Evolutionary conservation across 2,113 vertebrate genomes (phyloP).

Genomic region (Eidolon helvum): DNA sequence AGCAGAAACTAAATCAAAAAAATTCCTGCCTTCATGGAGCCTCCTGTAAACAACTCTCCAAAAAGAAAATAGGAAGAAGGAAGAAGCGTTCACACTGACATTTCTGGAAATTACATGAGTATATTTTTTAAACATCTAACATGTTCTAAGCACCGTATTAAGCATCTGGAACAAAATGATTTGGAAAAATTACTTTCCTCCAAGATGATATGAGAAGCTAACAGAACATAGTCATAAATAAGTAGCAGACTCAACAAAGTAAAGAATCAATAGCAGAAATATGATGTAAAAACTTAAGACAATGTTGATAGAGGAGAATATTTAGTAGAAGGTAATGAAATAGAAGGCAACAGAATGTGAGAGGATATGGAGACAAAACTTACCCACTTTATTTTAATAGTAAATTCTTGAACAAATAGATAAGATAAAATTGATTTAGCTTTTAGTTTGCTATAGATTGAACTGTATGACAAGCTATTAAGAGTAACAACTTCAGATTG

Average conservation of each 20-base stretch:
- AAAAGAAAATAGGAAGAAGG: neutral
- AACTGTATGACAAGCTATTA: constrained; percentile 11
- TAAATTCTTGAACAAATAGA: constrained; percentile 18
- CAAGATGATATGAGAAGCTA: neutral
- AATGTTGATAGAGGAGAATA: neutral
- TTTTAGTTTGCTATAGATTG: constrained; percentile 37
- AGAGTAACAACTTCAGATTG: neutral
- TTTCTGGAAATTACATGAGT: neutral
- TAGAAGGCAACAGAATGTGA: neutral
- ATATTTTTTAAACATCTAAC: neutral
- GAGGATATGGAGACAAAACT: neutral
- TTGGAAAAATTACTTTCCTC: neutral
- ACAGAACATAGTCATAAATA: neutral
- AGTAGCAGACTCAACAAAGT: neutral
- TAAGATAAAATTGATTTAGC: neutral
- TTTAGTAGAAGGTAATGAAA: neutral
- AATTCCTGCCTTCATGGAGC: neutral
- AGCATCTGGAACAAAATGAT: neutral
- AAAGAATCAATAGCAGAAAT: neutral
- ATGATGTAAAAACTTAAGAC: neutral
- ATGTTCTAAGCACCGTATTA: neutral
- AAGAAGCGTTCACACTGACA: neutral
- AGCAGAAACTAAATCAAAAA: neutral
- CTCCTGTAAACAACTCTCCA: neutral
- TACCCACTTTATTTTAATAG: neutral